Evolutionary conservation across 2,113 vertebrate genomes (phyloP).

Genomic region (Cephalopholis sonnerati): DNA sequence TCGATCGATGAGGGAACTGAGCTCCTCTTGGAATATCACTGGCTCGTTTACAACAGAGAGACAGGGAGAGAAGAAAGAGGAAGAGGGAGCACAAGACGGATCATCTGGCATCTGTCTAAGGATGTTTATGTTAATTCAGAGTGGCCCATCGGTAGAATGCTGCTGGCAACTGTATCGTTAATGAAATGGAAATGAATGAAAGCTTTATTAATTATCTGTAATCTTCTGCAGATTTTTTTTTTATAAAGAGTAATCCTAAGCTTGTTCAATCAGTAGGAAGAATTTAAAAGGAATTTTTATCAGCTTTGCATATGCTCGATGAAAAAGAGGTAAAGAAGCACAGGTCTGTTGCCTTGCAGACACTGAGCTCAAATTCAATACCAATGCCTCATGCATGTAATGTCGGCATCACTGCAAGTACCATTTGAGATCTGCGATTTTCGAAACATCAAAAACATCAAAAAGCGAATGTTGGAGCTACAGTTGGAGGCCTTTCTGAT

Average conservation of each 20-base stretch:
- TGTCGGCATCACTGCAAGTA: conserved; percentile 69
- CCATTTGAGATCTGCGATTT: conserved; percentile 66
- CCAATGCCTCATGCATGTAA: conserved; percentile 55
- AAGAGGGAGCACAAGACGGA: conserved; percentile 15
- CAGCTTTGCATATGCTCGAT: background rate
- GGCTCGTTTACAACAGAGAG: conserved; percentile 51
- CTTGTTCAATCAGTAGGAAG: conserved; percentile 23
- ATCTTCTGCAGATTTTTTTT: conserved; percentile 53
- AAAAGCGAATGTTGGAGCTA: conserved; percentile 67
- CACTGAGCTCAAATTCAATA: conserved; percentile 54
- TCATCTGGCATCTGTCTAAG: conserved; percentile 59
- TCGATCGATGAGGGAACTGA: conserved; percentile 60
- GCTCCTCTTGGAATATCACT: conserved; percentile 60
- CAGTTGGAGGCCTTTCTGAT: conserved; percentile 65
- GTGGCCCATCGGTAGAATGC: conserved; percentile 24
- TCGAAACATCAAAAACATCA: conserved; percentile 71
- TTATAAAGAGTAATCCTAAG: conserved; percentile 50
- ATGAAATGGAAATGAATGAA: conserved; percentile 72
- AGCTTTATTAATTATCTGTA: conserved; percentile 61
- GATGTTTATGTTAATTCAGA: conserved; percentile 72
- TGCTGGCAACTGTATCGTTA: conserved; percentile 42
- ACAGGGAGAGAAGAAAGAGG: background rate
- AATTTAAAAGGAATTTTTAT: conserved; percentile 29
- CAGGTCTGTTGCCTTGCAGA: conserved; percentile 44
- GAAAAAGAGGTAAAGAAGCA: conserved; percentile 7